Percentiles rank a stretch among this genome's conserved stretches.
Conservation (phyloP, 2,888 invertebrate species). For the Beris morrisii region DNA sequence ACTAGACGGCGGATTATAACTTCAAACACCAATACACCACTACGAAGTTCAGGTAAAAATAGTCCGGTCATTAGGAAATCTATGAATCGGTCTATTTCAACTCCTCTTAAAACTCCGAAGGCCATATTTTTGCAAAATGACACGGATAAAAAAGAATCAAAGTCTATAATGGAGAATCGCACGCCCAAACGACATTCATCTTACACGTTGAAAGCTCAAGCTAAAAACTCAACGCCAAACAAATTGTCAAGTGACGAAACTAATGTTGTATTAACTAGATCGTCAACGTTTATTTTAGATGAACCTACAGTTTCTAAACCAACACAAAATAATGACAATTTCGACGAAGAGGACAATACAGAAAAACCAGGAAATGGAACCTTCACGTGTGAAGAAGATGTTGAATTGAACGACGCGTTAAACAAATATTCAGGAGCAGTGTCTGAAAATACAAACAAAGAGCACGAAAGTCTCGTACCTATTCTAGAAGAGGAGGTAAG, state of each 20-base stretch:
- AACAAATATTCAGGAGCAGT: background rate
- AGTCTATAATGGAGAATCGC: background rate
- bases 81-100: background rate
- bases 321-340: background rate
- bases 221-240: background rate
- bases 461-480: too few species aligned
- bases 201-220: background rate
- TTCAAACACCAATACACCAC: background rate
- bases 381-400: slow-evolving; percentile 3
- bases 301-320: background rate
- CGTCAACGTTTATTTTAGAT: slow-evolving; percentile 19
- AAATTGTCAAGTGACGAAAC: background rate
- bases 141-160: background rate
- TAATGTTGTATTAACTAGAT: slow-evolving; percentile 4
- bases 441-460: too few species aligned
- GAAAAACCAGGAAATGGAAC: background rate
- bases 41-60: background rate
- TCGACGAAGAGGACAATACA: background rate
- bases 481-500: too few species aligned
- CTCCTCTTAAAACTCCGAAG: slow-evolving; percentile 21
- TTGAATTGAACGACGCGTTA: background rate
- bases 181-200: background rate
- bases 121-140: slow-evolving; percentile 9
- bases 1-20: background rate
- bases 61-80: slow-evolving; percentile 8